Evolutionary conservation across 2,888 invertebrate species (phyloP).

Genomic region (Scaptomyza polygonia): DNA sequence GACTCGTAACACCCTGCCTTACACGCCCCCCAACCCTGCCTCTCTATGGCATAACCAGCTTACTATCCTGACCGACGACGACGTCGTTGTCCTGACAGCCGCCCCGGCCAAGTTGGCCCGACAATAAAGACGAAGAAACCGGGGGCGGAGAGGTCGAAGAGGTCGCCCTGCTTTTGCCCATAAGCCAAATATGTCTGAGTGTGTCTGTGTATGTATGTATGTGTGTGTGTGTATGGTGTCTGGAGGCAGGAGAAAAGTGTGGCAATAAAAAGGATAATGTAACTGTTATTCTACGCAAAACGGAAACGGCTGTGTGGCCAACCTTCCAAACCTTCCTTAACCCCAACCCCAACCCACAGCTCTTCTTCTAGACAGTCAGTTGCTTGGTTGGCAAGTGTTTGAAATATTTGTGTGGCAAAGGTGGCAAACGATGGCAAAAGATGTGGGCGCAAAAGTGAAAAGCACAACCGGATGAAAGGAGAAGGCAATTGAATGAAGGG

Average conservation of each 20-base stretch:
- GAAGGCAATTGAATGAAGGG: not conserved
- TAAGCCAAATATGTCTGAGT: constrained; percentile 75
- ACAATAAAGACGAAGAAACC: constrained; percentile 63
- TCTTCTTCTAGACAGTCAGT: constrained; percentile 30
- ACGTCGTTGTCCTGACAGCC: constrained; percentile 39
- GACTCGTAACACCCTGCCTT: not conserved
- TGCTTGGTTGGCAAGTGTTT: constrained; percentile 67
- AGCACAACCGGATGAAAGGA: constrained; percentile 61
- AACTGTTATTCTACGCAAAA: constrained; percentile 82
- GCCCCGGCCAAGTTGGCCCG: constrained; percentile 44
- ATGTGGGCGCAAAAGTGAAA: constrained; percentile 66
- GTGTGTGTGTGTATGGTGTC: constrained; percentile 27
- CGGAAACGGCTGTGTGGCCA: constrained; percentile 63
- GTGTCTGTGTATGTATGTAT: constrained; percentile 38
- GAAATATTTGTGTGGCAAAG: constrained; percentile 81
- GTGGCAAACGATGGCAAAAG: constrained; percentile 70
- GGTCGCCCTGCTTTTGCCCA: constrained; percentile 68
- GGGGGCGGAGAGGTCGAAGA: constrained; percentile 42
- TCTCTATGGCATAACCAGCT: constrained; percentile 19
- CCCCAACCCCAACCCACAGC: not conserved
- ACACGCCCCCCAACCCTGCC: not conserved
- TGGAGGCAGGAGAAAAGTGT: constrained; percentile 74
- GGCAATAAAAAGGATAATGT: constrained; percentile 83
- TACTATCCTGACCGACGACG: constrained; percentile 26
- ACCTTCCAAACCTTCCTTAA: constrained; percentile 4